Base-by-base conservation (phyloP, 2,888 invertebrate species). In the Dorcus parallelipipedus region DNA sequence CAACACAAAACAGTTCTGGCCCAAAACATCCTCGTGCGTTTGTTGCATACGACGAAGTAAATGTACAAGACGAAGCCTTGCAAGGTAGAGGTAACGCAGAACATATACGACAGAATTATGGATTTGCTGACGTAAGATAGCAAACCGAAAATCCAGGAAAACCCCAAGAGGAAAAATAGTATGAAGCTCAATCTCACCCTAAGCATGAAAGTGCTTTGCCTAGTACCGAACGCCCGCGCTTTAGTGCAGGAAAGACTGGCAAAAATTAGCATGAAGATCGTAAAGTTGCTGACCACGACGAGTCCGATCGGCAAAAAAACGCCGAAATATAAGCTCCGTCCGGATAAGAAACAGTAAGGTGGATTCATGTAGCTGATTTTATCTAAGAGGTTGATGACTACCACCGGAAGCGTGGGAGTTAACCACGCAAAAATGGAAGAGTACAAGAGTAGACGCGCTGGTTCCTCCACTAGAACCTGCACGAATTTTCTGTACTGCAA, bases 401-500 rank as follows among this genome's bases (percentile, higher is more conserved):
- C 78, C 9, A 84, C 78, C 0, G 83, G 76, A 20, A 81, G 76
- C 53, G 80, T 73, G 0, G 84, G 84, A 17, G 78, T 68, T 47
- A 85, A 82, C 86, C 86, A 87, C 4, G 84, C 83, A 62, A 85
- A 82, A 0, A 84, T 75, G 1, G 82, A 79, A 0, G 85, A 83
- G 65, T 85, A 81, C 52, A 84, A 68, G 52, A 86, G 74, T 69
- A 86, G 84, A 54, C 83, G 79, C 0, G 83, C 81, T 17, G 80
- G 77, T 38, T 81, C 81, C 40, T 82, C 78, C 0, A 82, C 81
- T 57, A 86, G 82, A 5, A 87, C 85, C 64, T 82, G 76, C 20
- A 87, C 87, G 62, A 86, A 79, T 53, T 84, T 79, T 40, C 84
- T 76, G 67, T 87, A 87, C 47, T 87, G 86, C 26, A 87, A 68